These are phyloP conservation scores for Ammodytes marinus DNA, from an alignment of 2,113 vertebrate genomes.

Conservation along the genomic window DNA sequence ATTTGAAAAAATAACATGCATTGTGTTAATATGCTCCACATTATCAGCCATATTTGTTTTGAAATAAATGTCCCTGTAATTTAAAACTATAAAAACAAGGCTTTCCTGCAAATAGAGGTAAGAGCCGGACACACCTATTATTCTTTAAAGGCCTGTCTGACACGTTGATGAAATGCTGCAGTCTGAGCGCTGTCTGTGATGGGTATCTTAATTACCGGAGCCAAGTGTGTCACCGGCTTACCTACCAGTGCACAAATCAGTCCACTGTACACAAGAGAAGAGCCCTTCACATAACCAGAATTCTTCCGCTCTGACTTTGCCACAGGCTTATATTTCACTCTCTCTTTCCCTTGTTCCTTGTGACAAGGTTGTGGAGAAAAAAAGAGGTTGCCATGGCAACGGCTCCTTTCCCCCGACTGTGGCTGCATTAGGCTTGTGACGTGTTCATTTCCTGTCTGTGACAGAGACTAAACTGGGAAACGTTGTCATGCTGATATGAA, in stretches of 20 bases:
- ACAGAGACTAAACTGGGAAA: conserved; percentile 50
- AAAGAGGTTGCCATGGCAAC: conserved; percentile 68
- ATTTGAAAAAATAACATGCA: background rate
- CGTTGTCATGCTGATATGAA: conserved; percentile 24
- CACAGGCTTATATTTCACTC: conserved; percentile 63
- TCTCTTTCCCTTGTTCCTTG: conserved; percentile 57
- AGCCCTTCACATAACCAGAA: conserved; percentile 7
- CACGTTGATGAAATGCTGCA: conserved; percentile 48
- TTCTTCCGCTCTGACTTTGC: conserved; percentile 43
- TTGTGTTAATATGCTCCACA: background rate
- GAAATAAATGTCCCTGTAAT: conserved; percentile 11
- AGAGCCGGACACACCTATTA: conserved; percentile 48
- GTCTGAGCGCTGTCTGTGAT: conserved; percentile 47
- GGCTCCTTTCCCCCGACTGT: conserved; percentile 58
- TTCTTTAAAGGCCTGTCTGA: conserved; percentile 43
- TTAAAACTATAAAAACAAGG: background rate
- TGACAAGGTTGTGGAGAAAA: conserved; percentile 70
- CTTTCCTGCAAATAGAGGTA: conserved; percentile 21
- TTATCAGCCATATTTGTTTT: conserved; percentile 15
- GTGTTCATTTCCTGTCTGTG: conserved; percentile 71
- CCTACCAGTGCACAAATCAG: conserved; percentile 21
- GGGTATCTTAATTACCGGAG: conserved; percentile 51
- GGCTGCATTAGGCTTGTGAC: conserved; percentile 71
- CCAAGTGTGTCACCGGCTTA: conserved; percentile 42
- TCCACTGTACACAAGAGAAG: background rate